Evolutionary conservation across 2,113 vertebrate species (phyloP).

Genomic region (Plecotus auritus): DNA sequence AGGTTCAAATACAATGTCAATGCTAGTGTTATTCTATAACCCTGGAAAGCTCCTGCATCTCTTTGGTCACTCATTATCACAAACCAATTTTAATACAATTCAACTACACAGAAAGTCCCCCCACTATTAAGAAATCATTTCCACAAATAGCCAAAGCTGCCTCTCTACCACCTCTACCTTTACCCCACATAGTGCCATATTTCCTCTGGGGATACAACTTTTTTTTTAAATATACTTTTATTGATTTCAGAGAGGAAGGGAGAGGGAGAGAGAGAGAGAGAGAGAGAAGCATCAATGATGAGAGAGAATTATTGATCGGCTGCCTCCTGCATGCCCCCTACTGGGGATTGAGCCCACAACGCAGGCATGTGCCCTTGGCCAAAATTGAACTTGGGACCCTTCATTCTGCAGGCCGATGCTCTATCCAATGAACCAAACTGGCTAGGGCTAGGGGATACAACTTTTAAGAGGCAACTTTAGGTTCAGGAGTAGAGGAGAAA

Average conservation of each 20-base stretch:
- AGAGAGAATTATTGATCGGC: no score
- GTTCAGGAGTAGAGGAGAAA: not conserved
- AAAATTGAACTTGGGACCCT: no score
- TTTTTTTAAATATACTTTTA: no score
- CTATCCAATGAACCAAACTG: no score
- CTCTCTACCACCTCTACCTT: not conserved
- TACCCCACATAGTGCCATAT: accelerated
- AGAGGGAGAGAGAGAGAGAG: no score
- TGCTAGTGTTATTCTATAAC: not conserved
- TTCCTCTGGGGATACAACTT: not conserved
- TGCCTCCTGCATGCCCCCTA: no score
- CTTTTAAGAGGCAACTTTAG: not conserved
- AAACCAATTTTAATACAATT: not conserved
- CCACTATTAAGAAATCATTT: not conserved
- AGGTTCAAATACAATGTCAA: not conserved
- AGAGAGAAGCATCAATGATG: no score
- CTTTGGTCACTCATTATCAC: not conserved
- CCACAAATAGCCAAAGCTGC: not conserved
- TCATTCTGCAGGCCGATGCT: no score
- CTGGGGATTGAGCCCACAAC: no score
- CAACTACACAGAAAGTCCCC: not conserved
- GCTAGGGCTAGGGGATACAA: not conserved
- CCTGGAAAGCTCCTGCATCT: not conserved
- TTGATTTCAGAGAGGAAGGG: no score
- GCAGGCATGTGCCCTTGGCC: no score